Evolutionary conservation across 2,113 vertebrate genomes (phyloP).

Genomic region (Hoplias malabaricus): DNA sequence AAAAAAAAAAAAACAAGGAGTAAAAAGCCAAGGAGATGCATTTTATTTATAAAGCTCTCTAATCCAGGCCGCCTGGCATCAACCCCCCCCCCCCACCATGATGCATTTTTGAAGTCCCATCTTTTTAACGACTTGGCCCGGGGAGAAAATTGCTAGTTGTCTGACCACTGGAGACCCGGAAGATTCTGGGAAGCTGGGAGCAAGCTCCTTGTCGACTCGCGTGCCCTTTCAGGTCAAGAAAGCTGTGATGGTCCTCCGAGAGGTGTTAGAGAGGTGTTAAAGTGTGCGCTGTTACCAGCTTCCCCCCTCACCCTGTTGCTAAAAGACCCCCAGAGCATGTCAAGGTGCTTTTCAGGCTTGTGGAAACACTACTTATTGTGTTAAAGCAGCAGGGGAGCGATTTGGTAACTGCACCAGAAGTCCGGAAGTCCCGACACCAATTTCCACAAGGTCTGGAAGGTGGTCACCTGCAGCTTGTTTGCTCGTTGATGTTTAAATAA

Average conservation of each 20-base stretch:
- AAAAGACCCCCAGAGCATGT: background rate
- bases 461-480: conserved; percentile 37
- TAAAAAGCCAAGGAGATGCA: background rate
- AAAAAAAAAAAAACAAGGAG: conserved; percentile 2
- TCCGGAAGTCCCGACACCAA: background rate
- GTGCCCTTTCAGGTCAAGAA: background rate
- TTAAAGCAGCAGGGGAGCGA: background rate
- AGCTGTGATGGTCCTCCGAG: background rate
- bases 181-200: background rate
- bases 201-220: background rate
- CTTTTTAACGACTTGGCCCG: background rate
- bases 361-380: background rate
- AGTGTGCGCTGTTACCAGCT: background rate
- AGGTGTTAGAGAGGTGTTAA: background rate
- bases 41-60: conserved; percentile 28
- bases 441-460: conserved; percentile 27
- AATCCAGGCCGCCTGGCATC: background rate
- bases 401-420: background rate
- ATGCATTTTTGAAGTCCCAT: conserved; percentile 14
- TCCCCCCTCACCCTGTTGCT: background rate
- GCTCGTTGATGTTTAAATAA: conserved; percentile 34
- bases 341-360: conserved; percentile 19
- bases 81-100: background rate
- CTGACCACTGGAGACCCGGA: background rate
- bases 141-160: conserved; percentile 8